Conservation (phyloP, 1,140 invertebrate genomes). For the Trichomalopsis sarcophagae region DNA sequence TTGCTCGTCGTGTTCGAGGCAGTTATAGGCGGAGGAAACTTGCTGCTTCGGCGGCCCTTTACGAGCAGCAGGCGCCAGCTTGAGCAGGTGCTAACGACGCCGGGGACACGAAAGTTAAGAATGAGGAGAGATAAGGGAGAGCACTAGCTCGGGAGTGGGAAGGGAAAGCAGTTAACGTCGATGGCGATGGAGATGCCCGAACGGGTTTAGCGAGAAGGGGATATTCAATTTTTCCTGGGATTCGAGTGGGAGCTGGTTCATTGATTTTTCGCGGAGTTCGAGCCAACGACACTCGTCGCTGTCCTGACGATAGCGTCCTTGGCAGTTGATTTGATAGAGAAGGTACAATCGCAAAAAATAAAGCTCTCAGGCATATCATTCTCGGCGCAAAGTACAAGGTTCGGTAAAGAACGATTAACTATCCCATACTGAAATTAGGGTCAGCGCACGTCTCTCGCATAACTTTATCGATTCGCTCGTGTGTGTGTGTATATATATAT, state of each 20-base stretch:
- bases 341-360: too few relatives aligned
- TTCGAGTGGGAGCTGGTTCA: too few relatives aligned
- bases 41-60: conserved; percentile 50
- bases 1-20: conserved; percentile 47
- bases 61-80: conserved; percentile 56
- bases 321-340: too few relatives aligned
- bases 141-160: conserved; percentile 4
- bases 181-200: not conserved
- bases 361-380: too few relatives aligned
- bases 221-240: not conserved
- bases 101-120: conserved; percentile 39
- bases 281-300: too few relatives aligned
- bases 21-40: conserved; percentile 39
- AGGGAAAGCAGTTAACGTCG: not conserved
- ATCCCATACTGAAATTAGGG: too few relatives aligned
- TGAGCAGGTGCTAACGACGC: conserved; percentile 69
- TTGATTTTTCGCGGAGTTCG: too few relatives aligned
- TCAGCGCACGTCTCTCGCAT: too few relatives aligned
- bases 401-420: too few relatives aligned
- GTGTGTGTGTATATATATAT: not conserved
- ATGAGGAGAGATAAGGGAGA: conserved; percentile 29
- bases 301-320: too few relatives aligned
- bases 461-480: not conserved
- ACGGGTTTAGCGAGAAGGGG: not conserved
- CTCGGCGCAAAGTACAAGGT: too few relatives aligned